Evolutionary conservation across 2,888 invertebrate genomes (phyloP), one percentile per base, ranked within the genome.

Genomic region (Drosophila mercatorum): DNA sequence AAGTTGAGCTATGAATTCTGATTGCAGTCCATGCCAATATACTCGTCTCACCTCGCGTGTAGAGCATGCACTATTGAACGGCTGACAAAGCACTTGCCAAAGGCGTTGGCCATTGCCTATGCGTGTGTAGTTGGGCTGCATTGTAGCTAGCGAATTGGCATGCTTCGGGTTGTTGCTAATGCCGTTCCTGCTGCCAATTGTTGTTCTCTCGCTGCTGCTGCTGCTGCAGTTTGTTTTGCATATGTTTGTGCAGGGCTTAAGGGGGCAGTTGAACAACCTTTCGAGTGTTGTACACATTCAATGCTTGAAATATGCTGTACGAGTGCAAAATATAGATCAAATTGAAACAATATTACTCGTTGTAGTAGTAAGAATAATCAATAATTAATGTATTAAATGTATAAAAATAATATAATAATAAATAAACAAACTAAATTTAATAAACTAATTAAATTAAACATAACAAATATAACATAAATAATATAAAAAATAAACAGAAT

Each of bases 71-170:
- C 26, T 22, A 22, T 59, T 55, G 59, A 80, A 58, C 28, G 75
- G 47, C 76, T 70, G 70, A 75, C 75, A 77, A 75, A 77, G 66
- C 60, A 57, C 58, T 68, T 59, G 68, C 53, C 36, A 51, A 53
- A 44, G 60, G 38, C 31, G 40, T 0, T 14, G 49, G 56, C 11
- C 11, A 8, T 34, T 40, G 40, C 14, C 1, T 5, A 41, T 11
- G 5, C 14, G 44, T 49, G 44, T 49, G 43, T 10, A 28, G 47
- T 12, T 8, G 40, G 12, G 6, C 5, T 34, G 31, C 41, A 60
- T 28, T 61, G 72, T 43, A 57, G 60, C 43, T 34, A n/a, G 17
- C 43, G 44, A 14, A 52, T 60, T 60, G 59, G 17, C 41, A 12
- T 17, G 63, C 59, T 57, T 26, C 26, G 31, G 17, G 43, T 55